Percentiles rank a stretch among this genome's conserved stretches.
Evolutionary conservation across 53 echinoderm and acorn worm genomes (phyloP).

Genomic region (Glandiceps talaboti): DNA sequence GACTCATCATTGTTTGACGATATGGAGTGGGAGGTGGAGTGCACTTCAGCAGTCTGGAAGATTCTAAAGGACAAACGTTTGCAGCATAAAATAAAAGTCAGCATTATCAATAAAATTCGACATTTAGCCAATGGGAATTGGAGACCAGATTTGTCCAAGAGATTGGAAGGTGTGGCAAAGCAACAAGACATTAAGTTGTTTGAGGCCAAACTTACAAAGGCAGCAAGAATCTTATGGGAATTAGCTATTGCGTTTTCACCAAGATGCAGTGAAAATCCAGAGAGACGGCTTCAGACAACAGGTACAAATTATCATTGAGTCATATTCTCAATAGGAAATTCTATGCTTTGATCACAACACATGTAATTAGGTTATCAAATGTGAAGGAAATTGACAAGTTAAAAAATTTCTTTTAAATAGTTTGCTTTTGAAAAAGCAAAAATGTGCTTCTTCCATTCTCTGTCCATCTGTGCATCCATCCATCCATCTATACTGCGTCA

Average conservation of each 20-base stretch:
- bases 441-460: too few relatives aligned
- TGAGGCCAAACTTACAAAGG: conserved; percentile 40
- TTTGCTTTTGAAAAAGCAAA: too few relatives aligned
- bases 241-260: conserved; percentile 48
- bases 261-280: conserved; percentile 31
- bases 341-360: too few relatives aligned
- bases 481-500: too few relatives aligned
- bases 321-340: too few relatives aligned
- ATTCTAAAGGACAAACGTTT: conserved; percentile 29
- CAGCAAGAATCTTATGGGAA: conserved; percentile 40
- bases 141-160: conserved; percentile 23
- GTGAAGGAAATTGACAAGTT: too few relatives aligned
- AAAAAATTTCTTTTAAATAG: too few relatives aligned
- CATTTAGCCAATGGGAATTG: conserved; percentile 29
- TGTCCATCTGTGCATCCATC: too few relatives aligned
- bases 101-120: conserved; percentile 31
- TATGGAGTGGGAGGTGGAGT: conserved; percentile 46
- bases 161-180: conserved; percentile 17
- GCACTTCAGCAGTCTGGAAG: conserved; percentile 49
- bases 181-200: conserved; percentile 38
- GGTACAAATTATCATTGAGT: too few relatives aligned
- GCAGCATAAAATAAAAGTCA: conserved; percentile 18
- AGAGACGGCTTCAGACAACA: conserved; percentile 19
- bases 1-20: conserved; percentile 41
- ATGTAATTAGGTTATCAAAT: too few relatives aligned